Percentiles rank a stretch among this genome's conserved stretches.
Conservation (phyloP, 2,797 vertebrate genomes). For the Pangasius larnaudii region DNA sequence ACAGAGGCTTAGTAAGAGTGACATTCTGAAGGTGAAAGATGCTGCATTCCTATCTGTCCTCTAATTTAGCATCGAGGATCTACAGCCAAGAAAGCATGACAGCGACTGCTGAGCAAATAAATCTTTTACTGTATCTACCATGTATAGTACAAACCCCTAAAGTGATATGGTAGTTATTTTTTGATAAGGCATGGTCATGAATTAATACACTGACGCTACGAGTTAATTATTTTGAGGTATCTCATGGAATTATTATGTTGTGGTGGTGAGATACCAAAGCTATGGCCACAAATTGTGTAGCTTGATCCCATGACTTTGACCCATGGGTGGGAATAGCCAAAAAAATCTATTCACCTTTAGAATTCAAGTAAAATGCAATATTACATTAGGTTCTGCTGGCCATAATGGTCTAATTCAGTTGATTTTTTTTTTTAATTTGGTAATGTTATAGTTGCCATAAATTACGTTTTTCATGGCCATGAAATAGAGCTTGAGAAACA, state of each 20-base stretch:
- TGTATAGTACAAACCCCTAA: neutral
- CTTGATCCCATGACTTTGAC: neutral
- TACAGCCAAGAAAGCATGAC: neutral
- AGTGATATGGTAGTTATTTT: neutral
- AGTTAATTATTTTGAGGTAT: neutral
- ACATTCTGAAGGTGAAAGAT: conserved; percentile 6
- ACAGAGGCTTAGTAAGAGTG: neutral
- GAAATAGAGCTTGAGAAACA: neutral
- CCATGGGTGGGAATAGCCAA: neutral
- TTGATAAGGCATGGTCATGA: neutral
- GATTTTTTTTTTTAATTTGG: neutral
- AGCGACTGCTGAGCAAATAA: neutral
- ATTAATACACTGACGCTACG: neutral
- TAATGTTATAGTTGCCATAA: neutral
- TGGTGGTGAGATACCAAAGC: neutral
- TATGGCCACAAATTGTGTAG: neutral
- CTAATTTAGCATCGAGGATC: conserved; percentile 7
- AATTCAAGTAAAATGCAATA: neutral
- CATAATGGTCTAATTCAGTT: neutral
- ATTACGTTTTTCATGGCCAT: neutral
- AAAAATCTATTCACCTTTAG: neutral
- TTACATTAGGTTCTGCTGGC: neutral
- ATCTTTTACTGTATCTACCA: neutral
- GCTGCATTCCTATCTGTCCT: neutral
- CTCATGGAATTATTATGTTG: neutral